Evolutionary conservation across 2,797 vertebrate genomes (phyloP).

Genomic region (Coilia nasus): DNA sequence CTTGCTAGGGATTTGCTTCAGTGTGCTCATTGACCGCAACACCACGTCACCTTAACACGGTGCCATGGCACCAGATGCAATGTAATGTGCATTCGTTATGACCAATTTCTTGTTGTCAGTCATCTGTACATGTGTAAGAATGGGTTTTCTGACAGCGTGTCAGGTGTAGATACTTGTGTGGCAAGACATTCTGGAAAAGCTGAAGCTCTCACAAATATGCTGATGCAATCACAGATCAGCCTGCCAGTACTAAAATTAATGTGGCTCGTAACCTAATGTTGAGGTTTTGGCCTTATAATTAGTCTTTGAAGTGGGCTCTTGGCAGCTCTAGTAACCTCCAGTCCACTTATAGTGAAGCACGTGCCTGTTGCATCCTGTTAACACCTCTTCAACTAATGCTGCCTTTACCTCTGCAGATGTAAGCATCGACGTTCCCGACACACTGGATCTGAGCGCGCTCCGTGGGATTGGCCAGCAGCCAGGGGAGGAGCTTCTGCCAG

Average conservation of each 20-base stretch:
- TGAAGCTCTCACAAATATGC: background rate
- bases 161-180: background rate
- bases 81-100: no score
- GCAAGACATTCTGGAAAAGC: background rate
- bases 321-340: background rate
- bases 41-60: no score
- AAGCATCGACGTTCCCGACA: constrained; percentile 96
- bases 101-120: background rate
- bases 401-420: constrained; percentile 78
- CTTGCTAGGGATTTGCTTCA: no score
- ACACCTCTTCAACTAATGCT: background rate
- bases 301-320: background rate
- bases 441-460: constrained; percentile 89
- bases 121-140: background rate
- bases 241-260: no score
- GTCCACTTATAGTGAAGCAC: background rate
- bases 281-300: background rate
- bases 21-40: no score
- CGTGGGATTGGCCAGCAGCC: constrained; percentile 89
- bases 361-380: background rate
- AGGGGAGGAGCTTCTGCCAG: constrained; percentile 96
- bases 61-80: no score
- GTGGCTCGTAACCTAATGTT: background rate
- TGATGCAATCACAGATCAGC: no score
- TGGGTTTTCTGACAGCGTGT: background rate